phyloP scores from a whole-genome alignment of 2,797 vertebrate species.

The Smutsia gigantea region DNA sequence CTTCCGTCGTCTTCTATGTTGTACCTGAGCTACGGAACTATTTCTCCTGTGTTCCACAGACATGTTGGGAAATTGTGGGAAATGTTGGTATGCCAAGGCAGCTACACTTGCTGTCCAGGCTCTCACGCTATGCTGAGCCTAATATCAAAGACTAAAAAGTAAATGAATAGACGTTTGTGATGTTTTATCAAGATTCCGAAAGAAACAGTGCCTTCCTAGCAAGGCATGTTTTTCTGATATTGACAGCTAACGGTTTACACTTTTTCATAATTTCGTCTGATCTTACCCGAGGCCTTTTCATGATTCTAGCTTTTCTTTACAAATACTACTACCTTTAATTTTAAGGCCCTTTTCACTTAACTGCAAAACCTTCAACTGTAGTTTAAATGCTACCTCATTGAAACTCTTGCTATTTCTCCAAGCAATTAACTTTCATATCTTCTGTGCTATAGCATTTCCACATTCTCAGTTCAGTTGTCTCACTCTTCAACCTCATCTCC shows the following conservation, averaged over 20 bases:
- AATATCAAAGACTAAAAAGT: neutral
- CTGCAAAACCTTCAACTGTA: neutral
- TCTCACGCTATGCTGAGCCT: neutral
- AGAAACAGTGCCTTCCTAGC: neutral
- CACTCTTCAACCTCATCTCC: neutral
- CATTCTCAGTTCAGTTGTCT: neutral
- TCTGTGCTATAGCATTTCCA: neutral
- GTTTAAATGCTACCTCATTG: neutral
- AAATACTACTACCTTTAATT: neutral
- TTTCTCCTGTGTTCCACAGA: neutral
- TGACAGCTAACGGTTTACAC: neutral
- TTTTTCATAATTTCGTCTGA: neutral
- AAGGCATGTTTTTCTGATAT: neutral
- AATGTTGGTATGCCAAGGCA: neutral
- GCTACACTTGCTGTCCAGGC: neutral
- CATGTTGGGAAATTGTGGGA: neutral
- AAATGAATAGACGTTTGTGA: neutral
- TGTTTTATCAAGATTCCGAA: neutral
- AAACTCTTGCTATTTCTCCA: neutral
- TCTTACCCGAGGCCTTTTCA: neutral
- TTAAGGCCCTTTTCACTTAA: neutral
- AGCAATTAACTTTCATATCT: neutral
- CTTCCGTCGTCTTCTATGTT: accelerated
- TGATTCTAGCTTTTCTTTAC: neutral
- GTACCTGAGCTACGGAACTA: accelerated